Evolutionary conservation across 2,113 vertebrate species (phyloP), one percentile per base, ranked within the genome.

Genomic region (Pterocles orientalis): DNA sequence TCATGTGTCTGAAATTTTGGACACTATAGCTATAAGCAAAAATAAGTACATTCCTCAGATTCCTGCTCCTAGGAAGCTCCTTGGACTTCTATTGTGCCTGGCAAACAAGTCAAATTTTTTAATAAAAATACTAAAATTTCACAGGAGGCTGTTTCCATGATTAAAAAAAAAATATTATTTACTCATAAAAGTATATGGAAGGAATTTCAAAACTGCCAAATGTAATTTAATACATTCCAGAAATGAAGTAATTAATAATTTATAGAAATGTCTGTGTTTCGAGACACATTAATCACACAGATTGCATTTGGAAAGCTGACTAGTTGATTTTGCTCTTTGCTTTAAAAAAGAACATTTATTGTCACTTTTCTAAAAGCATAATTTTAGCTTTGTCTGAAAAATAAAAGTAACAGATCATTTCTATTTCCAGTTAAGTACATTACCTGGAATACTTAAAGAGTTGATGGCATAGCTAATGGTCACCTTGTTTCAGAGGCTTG

Each of bases 1-100:
- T 86, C 78, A 75, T 50, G 3, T 82, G 72, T 91, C 66, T 97
- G 91, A 97, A 97, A 94, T 97, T 91, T 97, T 95, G 70, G 80
- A 90, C 88, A 73, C 70, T 94, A 77, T 57, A 96, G 66, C 75
- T 96, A 34, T 95, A 97, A 97, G 85, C 54, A 95, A 90, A 93
- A 97, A 86, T 72, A 72, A 97, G 76, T 47, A 90, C 79, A 95
- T 98, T 97, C 97, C 84, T 94, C 83, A 86, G 97, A 98, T 97
- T 97, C 96, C 92, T 91, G 65, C 80, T 95, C 70, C 80, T 96
- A 92, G 73, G 64, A 94, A 86, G 66, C 64, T 97, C 92, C 72
- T 91, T 94, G 96, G 85, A 85, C 81, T 85, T 97, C 62, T 94
- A 26, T 54, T 96, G 85, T 95, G 73, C 82, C 85, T 96, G 86